These are phyloP conservation scores for Clamator glandarius DNA, from an alignment of 2,797 vertebrate genomes.

Conservation along the genomic window DNA sequence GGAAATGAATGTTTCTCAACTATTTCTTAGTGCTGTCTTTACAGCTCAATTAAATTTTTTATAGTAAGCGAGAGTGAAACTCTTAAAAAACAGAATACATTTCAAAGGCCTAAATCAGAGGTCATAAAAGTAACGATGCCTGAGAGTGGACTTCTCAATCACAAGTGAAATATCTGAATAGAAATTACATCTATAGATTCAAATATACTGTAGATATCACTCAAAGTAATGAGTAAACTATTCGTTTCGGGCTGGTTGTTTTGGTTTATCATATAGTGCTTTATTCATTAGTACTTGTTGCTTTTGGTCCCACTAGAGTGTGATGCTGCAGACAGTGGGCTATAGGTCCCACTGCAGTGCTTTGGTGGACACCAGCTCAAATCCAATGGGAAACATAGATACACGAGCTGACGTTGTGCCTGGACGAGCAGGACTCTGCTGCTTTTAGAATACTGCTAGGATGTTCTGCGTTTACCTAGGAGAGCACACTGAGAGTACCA, in stretches of 20 bases:
- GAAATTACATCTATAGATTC: not conserved
- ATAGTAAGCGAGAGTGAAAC: not conserved
- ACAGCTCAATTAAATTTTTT: not conserved
- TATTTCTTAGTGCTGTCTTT: not conserved
- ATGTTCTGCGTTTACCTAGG: not conserved
- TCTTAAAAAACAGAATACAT: not conserved
- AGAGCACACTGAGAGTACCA: not conserved
- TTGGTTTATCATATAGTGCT: not conserved
- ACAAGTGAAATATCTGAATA: not conserved
- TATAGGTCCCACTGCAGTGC: rapidly evolving
- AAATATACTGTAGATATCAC: not conserved
- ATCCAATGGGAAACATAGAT: not conserved
- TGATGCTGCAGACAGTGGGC: not conserved
- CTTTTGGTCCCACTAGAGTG: not conserved
- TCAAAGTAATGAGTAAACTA: not conserved
- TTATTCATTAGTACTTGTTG: not conserved
- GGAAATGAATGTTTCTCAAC: not conserved
- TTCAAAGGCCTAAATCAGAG: not conserved
- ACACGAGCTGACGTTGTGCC: not conserved
- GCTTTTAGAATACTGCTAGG: not conserved
- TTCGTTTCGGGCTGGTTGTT: rapidly evolving
- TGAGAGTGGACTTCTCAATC: not conserved
- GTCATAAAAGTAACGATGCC: not conserved
- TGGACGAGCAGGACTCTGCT: not conserved
- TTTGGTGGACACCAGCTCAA: not conserved